Base-by-base conservation (phyloP, 2,888 invertebrate genomes). In the Sminthurides aquaticus region DNA sequence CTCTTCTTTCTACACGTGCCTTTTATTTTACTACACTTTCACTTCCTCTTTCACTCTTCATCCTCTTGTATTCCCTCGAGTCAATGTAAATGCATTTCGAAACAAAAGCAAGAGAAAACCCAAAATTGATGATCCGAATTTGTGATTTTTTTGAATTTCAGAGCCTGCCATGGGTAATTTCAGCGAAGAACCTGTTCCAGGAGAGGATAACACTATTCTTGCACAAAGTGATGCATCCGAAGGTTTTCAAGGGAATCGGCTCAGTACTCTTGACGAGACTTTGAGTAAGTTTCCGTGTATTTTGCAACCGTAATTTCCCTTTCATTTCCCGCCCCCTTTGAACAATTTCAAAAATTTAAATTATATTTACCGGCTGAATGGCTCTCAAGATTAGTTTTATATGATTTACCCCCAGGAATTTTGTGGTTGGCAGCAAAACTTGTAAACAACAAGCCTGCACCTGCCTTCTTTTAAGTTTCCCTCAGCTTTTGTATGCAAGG, bases 121-220 rank as follows among this genome's bases (percentile, higher is more conserved):
- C 20, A 52, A 52, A 52, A 8, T 52, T 18, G 20, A 52, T 52
- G 56, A 56, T 56, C 24, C 18, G 26, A 26, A 11, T 26, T n/a
- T 8, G 22, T 52, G 54, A 8, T 8, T 34, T 15, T 34, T 34
- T 34, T 15, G 15, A 34, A 29, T 68, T 69, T 18, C 59, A 72
- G 73, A 71, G 49, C 67, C 69, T 34, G 67, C 69, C 18, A 67
- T 72, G 60, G 69, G 72, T 18, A 72, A 69, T 63, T 73, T 69
- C 57, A 67, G 66, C 49, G 70, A 68, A 27, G 70, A 70, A 64
- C 28, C 29, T 3, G 49, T 59, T 58, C 43, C 67, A 34, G 58
- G 48, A 56, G 65, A 64, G 26, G 67, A 69, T 28, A 57, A 65
- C 43, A 54, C 60, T 15, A 57, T 69, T 11, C 34, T 67, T 43